Evolutionary conservation across 2,113 vertebrate genomes (phyloP), one percentile per base, ranked within the genome.

Genomic region (Apteryx owenii): DNA sequence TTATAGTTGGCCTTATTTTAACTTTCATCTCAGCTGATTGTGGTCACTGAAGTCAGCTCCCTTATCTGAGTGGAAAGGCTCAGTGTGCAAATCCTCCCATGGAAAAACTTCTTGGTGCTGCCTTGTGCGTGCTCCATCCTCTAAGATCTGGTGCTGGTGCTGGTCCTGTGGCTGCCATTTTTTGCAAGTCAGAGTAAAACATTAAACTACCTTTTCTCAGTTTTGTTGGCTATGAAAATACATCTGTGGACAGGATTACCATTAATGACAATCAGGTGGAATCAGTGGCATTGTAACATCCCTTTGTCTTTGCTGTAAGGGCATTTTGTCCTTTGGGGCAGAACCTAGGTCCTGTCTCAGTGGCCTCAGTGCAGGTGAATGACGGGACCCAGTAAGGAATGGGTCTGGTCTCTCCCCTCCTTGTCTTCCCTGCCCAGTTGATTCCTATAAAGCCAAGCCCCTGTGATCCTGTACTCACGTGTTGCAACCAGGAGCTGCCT

Each of bases 1-100:
- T 78, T 44, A 62, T 48, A 78, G 42, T 12, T 61, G 8, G 61
- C 95, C 94, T 93, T 72, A 73, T 44, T 92, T 97, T 93, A 96
- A 82, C 94, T 95, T 93, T 69, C 42, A 51, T 76, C 83, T 90
- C 85, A 60, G 85, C 82, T 65, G 42, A 90, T 72, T 0, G 0
- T 56, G 73, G 65, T 71, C 69, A 68, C n/a, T 0, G 0, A 80
- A 66, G 88, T 60, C 93, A 86, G 88, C 85, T 86, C 65, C 88
- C 60, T 71, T 75, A 83, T 54, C 0, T 0, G 56, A 29, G 18
- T 5, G 9, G 44, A 61, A 10, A 17, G 48, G 26, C 38, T 76
- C 77, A 4, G 5, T 21, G 14, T 60, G 48, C n/a, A 22, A 16
- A 31, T 58, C 64, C 10, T 19, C 13, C 5, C 4, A 11, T 38